Conservation (phyloP, 2,888 invertebrate species). For the Diachrysia chrysitis region DNA sequence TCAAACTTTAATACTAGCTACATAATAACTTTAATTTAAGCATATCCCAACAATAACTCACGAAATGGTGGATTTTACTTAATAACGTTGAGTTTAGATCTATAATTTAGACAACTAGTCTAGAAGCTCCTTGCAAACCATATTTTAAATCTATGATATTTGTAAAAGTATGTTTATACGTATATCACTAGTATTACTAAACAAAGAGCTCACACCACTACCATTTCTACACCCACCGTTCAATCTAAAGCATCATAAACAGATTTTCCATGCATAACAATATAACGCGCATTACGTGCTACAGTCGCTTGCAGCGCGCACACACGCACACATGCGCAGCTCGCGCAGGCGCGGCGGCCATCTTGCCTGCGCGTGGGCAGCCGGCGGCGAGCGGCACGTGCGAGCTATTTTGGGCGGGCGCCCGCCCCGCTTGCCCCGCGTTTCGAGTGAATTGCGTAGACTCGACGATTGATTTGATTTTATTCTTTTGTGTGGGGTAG, state of each 20-base stretch:
- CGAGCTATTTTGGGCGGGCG: slow-evolving; percentile 88
- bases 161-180: not conserved
- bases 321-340: slow-evolving; percentile 65
- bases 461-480: slow-evolving; percentile 64
- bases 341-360: slow-evolving; percentile 76
- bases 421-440: slow-evolving; percentile 67
- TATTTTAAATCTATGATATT: not conserved
- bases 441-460: slow-evolving; percentile 64
- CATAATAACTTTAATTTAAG: not conserved
- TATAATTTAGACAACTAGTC: no score
- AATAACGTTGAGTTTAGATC: no score
- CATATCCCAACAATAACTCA: not conserved
- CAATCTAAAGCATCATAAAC: slow-evolving; percentile 52
- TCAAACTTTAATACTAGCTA: not conserved
- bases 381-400: slow-evolving; percentile 85
- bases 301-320: slow-evolving; percentile 71
- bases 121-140: not conserved
- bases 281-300: slow-evolving; percentile 59
- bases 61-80: no score
- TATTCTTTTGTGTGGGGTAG: slow-evolving; percentile 56
- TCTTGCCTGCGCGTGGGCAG: slow-evolving; percentile 87
- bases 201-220: slow-evolving; percentile 15
- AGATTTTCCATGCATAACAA: slow-evolving; percentile 61
- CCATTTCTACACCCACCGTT: slow-evolving; percentile 34
- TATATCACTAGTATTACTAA: not conserved